Evolutionary conservation across 2,888 invertebrate species (phyloP), one percentile per base, ranked within the genome.

Genomic region (Drosophila paracracens): DNA sequence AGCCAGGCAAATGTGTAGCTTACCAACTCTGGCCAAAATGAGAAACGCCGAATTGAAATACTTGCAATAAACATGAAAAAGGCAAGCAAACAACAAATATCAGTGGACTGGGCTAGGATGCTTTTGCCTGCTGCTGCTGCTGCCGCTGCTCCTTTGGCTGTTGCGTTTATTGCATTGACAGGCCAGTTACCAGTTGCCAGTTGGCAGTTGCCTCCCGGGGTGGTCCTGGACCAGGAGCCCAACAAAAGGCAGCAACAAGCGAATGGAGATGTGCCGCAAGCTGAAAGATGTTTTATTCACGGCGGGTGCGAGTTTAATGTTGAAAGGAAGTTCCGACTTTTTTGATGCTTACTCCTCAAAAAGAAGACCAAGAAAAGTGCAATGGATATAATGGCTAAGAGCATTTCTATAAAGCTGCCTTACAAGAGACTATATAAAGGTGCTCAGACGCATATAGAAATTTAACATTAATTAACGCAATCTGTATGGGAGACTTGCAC

Each of bases 31-130:
- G 70, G 66, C 66, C 74, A 63, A 80, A 80, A 82, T 78, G 76
- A 78, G 74, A 76, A 80, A 76, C 78, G 76, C 76, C 80, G 76
- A 81, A 87, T 85, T 86, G 82, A 86, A 87, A 87, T 82, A 88
- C 86, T 87, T 81, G 85, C 87, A 83, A 89, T 87, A 89, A 88
- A 88, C 83, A 86, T 81, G 88, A 74, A 81, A 88, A 88, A 76
- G 81, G 81, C 81, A 77, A 71, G 60, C 70, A 68, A 77, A 51
- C 60, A 46, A 59, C n/a, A 56, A 50, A 57, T 31, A 64, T 25
- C 46, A 36, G 10, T 52, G 69, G 67, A 59, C 59, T 69, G 70
- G 71, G 77, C 69, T 69, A 67, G 71, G 31, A 67, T 36, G 50
- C 63, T 66, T 58, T 52, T 68, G 70, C 65, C n/a, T 40, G 74